Conservation (phyloP, 2,888 invertebrate species). For the Nephrotoma flavescens region DNA sequence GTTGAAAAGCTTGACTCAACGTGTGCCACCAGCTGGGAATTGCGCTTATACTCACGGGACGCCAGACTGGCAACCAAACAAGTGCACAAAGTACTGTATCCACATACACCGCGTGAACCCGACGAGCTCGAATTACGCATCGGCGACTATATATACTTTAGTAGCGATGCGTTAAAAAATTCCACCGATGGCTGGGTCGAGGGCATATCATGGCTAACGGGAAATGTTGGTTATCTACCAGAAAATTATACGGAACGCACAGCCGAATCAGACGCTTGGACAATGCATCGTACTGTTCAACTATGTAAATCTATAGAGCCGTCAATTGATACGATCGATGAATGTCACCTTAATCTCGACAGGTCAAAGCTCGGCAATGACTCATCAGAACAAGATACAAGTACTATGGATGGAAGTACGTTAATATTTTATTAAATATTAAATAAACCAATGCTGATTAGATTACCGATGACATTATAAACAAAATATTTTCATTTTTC, state of each 20-base stretch:
- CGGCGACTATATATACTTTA: conserved; percentile 76
- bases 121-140: conserved; percentile 75
- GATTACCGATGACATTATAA: not conserved
- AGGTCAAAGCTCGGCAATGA: not conserved
- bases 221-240: conserved; percentile 57
- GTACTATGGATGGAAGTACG: not conserved
- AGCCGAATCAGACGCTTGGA: conserved; percentile 86
- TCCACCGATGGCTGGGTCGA: conserved; percentile 80
- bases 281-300: conserved; percentile 58
- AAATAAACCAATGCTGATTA: not conserved
- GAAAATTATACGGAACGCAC: conserved; percentile 69
- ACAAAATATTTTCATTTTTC: not conserved
- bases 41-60: conserved; percentile 76
- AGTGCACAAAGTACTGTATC: conserved; percentile 65
- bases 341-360: conserved; percentile 19
- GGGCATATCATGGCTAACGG: conserved; percentile 71
- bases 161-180: conserved; percentile 52
- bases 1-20: conserved; percentile 56
- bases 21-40: conserved; percentile 62
- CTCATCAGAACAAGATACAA: not conserved
- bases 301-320: conserved; percentile 32
- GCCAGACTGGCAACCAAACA: conserved; percentile 56
- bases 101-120: conserved; percentile 56
- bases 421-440: not conserved
- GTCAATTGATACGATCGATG: conserved; percentile 26